Conservation (phyloP, 2,113 vertebrate species). For the Coracopsis vasa region DNA sequence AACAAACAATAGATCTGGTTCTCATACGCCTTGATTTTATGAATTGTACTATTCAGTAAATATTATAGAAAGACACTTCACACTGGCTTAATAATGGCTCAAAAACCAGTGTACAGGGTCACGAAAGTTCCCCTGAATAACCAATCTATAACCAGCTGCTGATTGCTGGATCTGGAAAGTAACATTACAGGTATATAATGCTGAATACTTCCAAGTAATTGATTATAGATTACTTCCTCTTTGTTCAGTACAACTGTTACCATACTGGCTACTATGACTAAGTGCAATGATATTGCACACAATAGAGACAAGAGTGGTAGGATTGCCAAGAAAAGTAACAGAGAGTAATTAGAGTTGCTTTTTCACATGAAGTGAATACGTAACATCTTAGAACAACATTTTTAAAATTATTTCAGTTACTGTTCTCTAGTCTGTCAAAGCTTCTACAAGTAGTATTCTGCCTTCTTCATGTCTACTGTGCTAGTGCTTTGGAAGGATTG, state of each 20-base stretch:
- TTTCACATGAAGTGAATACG: neutral
- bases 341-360: neutral
- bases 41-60: neutral
- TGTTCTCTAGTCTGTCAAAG: neutral
- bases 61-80: neutral
- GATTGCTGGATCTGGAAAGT: neutral
- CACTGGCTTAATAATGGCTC: neutral
- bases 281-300: neutral
- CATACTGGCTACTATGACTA: neutral
- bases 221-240: neutral
- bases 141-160: neutral
- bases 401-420: neutral
- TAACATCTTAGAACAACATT: neutral
- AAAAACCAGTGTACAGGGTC: neutral
- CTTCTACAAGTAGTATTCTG: neutral
- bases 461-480: neutral
- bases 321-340: constrained; percentile 1
- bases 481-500: neutral
- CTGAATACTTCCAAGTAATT: constrained; percentile 31
- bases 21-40: neutral
- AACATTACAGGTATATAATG: neutral
- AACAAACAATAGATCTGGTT: neutral
- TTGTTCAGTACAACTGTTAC: neutral
- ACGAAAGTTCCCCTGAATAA: neutral
- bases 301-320: neutral